Evolutionary conservation across 2,888 invertebrate genomes (phyloP).

Genomic region (Allygus modestus): DNA sequence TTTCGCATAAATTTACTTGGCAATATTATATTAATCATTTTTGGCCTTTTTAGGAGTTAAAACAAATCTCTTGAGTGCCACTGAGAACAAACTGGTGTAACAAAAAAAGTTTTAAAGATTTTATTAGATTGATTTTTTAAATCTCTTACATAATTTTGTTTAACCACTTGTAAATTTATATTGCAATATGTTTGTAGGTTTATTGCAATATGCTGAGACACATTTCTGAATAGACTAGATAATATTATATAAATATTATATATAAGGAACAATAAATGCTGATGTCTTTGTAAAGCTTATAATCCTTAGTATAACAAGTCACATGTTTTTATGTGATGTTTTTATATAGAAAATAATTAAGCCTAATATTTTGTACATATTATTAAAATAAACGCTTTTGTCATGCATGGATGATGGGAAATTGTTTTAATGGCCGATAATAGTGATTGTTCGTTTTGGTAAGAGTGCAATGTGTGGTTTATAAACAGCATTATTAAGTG

Average conservation of each 20-base stretch:
- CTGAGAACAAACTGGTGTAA: too few relatives aligned
- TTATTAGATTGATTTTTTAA: not conserved
- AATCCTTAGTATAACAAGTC: slow-evolving; percentile 52
- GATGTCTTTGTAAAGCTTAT: slow-evolving; percentile 59
- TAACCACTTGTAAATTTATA: slow-evolving; percentile 42
- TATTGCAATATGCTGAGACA: slow-evolving; percentile 52
- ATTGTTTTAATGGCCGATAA: slow-evolving; percentile 43
- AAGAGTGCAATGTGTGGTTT: slow-evolving; percentile 14
- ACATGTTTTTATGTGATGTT: slow-evolving; percentile 56
- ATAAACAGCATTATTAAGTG: slow-evolving; percentile 1
- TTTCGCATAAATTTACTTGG: too few relatives aligned
- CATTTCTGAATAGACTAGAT: slow-evolving; percentile 56
- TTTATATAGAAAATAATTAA: slow-evolving; percentile 58
- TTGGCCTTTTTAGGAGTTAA: too few relatives aligned
- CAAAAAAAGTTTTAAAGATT: too few relatives aligned
- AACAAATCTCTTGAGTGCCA: too few relatives aligned
- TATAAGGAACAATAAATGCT: slow-evolving; percentile 58
- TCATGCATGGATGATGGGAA: slow-evolving; percentile 51
- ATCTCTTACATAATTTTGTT: not conserved
- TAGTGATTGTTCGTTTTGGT: slow-evolving; percentile 16
- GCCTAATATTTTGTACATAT: slow-evolving; percentile 60
- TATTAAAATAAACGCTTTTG: slow-evolving; percentile 47
- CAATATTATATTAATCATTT: too few relatives aligned
- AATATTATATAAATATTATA: slow-evolving; percentile 50
- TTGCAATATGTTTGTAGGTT: slow-evolving; percentile 43